phyloP scores from a whole-genome alignment of 2,888 invertebrate species.

The Nesidiocoris tenuis region DNA sequence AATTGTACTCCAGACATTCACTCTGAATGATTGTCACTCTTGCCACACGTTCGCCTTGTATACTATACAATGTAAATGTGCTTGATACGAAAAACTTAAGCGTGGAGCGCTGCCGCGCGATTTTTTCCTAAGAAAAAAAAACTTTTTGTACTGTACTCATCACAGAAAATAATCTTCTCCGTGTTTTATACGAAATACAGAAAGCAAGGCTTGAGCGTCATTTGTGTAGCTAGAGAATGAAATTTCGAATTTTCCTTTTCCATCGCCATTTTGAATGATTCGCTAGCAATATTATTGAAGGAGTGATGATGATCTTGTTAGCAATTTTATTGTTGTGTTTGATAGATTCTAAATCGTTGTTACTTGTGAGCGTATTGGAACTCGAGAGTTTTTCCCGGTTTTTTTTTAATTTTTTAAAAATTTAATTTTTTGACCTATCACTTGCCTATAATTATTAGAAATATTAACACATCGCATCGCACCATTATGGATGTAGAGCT shows the following conservation, averaged over 20 bases:
- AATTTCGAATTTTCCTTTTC: slow-evolving; percentile 9
- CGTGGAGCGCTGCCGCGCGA: slow-evolving; percentile 5
- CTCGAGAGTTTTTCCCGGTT: slow-evolving; percentile 38
- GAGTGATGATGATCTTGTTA: slow-evolving; percentile 18
- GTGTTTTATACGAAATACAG: slow-evolving; percentile 14
- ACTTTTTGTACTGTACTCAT: slow-evolving; percentile 29
- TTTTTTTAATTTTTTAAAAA: too few relatives aligned
- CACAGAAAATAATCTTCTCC: slow-evolving; percentile 4
- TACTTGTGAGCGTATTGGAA: slow-evolving; percentile 25
- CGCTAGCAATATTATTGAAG: slow-evolving; percentile 27
- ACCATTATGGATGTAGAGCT: too few relatives aligned
- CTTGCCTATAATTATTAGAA: too few relatives aligned
- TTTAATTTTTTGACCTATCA: too few relatives aligned
- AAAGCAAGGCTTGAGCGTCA: slow-evolving; percentile 26
- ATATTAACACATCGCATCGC: too few relatives aligned
- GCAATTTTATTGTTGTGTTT: slow-evolving; percentile 40
- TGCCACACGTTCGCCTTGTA: slow-evolving; percentile 14
- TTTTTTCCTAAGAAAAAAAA: slow-evolving; percentile 21
- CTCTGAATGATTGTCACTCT: slow-evolving; percentile 1
- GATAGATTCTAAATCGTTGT: slow-evolving; percentile 38
- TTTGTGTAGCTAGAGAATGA: slow-evolving; percentile 37
- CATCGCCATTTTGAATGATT: neutral
- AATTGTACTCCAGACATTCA: neutral
- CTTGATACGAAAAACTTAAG: slow-evolving; percentile 6
- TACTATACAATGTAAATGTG: slow-evolving; percentile 31